Percentiles rank a stretch among this genome's conserved stretches.
Evolutionary conservation across 2,888 invertebrate species (phyloP).

Genomic region (Thecophora atra): DNA sequence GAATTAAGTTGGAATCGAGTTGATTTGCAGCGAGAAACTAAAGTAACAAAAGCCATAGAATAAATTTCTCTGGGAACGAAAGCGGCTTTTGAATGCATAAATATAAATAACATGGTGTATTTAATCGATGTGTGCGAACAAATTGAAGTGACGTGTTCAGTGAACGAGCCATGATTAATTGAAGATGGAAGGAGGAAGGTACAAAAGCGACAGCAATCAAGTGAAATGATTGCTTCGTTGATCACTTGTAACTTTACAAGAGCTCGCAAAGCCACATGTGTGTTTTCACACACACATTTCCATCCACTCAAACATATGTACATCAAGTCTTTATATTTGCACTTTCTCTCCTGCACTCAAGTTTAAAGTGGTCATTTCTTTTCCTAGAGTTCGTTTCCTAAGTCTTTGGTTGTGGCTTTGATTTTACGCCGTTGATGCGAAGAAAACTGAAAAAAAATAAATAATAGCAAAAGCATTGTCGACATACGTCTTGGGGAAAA

Average conservation of each 20-base stretch:
- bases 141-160: background rate
- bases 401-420: conserved; percentile 2
- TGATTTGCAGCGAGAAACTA: too few relatives aligned
- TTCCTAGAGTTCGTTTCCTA: background rate
- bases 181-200: background rate
- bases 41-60: too few relatives aligned
- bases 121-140: too few relatives aligned
- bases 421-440: background rate
- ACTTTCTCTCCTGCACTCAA: background rate
- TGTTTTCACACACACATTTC: too few relatives aligned
- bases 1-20: too few relatives aligned
- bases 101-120: too few relatives aligned
- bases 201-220: background rate
- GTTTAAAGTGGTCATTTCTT: background rate
- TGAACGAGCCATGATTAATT: background rate
- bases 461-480: background rate
- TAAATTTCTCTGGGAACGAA: too few relatives aligned
- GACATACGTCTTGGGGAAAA: background rate
- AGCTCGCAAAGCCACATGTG: background rate
- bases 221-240: background rate
- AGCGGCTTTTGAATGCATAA: too few relatives aligned
- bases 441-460: background rate
- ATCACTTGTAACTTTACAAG: background rate
- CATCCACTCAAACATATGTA: too few relatives aligned
- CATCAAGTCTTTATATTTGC: background rate